Conservation (phyloP, 2,888 invertebrate genomes). For the Epiblema foenella region DNA sequence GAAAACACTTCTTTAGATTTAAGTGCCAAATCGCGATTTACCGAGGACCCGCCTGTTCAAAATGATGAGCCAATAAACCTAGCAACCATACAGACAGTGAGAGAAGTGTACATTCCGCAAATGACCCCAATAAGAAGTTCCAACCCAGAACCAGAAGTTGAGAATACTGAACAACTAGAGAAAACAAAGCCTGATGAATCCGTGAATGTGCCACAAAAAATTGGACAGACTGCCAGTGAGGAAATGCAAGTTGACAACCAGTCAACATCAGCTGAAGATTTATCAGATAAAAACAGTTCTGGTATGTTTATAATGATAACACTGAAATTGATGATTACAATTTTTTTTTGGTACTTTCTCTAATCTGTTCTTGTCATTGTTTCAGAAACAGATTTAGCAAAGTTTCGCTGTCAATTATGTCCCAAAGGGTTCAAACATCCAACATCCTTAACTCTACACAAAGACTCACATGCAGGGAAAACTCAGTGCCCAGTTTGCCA, state of each 20-base stretch:
- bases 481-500: constrained; percentile 87
- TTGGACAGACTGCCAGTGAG: constrained; percentile 58
- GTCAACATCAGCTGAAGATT: constrained; percentile 73
- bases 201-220: constrained; percentile 56
- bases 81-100: constrained; percentile 68
- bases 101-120: constrained; percentile 74
- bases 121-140: constrained; percentile 52
- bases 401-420: constrained; percentile 86
- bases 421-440: constrained; percentile 87
- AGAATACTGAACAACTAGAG: constrained; percentile 61
- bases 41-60: constrained; percentile 65
- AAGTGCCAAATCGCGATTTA: constrained; percentile 71
- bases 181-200: constrained; percentile 58
- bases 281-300: constrained; percentile 73
- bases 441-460: constrained; percentile 86
- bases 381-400: constrained; percentile 84
- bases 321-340: not conserved
- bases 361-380: constrained; percentile 47
- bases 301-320: constrained; percentile 52
- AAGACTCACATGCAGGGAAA: constrained; percentile 86
- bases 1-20: constrained; percentile 76
- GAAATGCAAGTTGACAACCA: constrained; percentile 79
- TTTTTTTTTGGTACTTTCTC: not conserved
- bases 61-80: constrained; percentile 79
- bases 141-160: constrained; percentile 62